phyloP scores from a whole-genome alignment of 2,113 vertebrate genomes.

The Procavia capensis region DNA sequence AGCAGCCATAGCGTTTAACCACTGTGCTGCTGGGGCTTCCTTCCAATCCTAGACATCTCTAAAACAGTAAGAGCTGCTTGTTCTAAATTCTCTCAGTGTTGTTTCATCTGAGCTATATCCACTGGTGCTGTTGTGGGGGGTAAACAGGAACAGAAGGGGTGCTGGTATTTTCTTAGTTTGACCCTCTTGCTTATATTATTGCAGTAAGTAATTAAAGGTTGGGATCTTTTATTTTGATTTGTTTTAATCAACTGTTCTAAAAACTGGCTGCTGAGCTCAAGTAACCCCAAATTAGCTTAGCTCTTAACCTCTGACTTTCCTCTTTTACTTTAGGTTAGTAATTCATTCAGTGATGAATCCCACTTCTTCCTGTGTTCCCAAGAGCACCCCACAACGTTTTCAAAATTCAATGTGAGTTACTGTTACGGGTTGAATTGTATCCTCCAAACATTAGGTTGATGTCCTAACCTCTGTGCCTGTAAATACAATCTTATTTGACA shows the following conservation, averaged over 20 bases:
- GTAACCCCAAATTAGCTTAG: not conserved
- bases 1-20: too few relatives aligned
- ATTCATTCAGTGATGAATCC: not conserved
- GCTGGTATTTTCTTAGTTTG: not conserved
- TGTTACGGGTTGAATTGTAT: not conserved
- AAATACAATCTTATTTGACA: not conserved
- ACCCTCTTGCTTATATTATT: not conserved
- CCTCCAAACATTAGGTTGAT: not conserved
- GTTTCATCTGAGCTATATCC: not conserved
- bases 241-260: not conserved
- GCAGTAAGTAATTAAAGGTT: not conserved
- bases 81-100: not conserved
- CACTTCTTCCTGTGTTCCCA: accelerated
- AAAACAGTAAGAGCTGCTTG: too few relatives aligned
- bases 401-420: too few relatives aligned
- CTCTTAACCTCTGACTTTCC: not conserved
- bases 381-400: not conserved
- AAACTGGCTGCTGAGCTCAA: too few relatives aligned
- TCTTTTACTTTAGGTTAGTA: too few relatives aligned
- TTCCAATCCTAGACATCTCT: too few relatives aligned
- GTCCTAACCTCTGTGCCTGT: not conserved
- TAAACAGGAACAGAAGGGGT: not conserved
- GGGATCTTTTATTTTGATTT: not conserved
- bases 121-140: not conserved
- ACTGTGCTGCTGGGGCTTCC: too few relatives aligned